These are phyloP conservation scores for Oligia strigilis DNA, from an alignment of 2,888 invertebrate species.

Conservation along the genomic window DNA sequence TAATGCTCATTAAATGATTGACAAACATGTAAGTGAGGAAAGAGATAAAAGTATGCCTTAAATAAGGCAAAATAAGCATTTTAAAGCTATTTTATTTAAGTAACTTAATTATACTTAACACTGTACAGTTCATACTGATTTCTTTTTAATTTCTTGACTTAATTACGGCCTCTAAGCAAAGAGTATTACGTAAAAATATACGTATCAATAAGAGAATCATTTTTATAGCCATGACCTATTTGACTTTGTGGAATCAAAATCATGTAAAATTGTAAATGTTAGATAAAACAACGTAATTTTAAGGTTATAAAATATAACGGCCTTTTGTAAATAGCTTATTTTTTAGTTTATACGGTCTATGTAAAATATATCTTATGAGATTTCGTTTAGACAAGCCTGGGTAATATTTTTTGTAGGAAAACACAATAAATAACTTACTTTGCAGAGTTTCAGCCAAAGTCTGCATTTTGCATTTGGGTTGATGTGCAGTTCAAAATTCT, in stretches of 20 bases:
- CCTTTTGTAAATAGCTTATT: conserved; percentile 87
- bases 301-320: conserved; percentile 76
- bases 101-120: conserved; percentile 64
- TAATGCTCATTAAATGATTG: conserved; percentile 30
- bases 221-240: conserved; percentile 64
- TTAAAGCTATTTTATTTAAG: conserved; percentile 65
- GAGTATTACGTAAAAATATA: conserved; percentile 61
- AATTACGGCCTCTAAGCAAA: conserved; percentile 54
- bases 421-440: conserved; percentile 19
- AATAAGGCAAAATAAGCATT: conserved; percentile 56
- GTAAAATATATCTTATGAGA: conserved; percentile 65
- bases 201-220: conserved; percentile 57
- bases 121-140: conserved; percentile 63
- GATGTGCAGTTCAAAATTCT: conserved; percentile 39
- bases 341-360: conserved; percentile 73
- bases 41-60: conserved; percentile 45
- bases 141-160: conserved; percentile 49
- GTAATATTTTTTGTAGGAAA: conserved; percentile 38
- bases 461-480: conserved; percentile 42
- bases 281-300: conserved; percentile 76
- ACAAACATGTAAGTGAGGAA: conserved; percentile 27
- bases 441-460: conserved; percentile 43
- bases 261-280: conserved; percentile 87
- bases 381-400: conserved; percentile 49
- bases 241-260: conserved; percentile 71